These are phyloP conservation scores for Fundulus diaphanus DNA, from an alignment of 2,797 vertebrate species.

Conservation along the genomic window DNA sequence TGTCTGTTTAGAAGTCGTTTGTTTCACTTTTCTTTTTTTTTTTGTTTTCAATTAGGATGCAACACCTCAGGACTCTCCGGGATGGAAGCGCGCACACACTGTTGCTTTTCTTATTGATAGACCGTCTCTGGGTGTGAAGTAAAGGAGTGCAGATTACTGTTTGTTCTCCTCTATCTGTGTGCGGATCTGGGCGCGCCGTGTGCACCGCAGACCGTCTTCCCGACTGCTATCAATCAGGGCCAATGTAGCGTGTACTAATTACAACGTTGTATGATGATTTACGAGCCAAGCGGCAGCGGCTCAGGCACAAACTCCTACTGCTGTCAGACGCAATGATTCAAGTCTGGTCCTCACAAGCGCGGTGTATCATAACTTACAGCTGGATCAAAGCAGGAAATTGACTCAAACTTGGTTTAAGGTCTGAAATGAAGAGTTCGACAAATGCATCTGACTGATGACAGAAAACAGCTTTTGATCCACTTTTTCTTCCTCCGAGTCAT, in stretches of 20 bases:
- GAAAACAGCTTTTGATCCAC: constrained; percentile 8
- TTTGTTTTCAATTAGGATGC: constrained; percentile 56
- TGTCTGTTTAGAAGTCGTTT: constrained; percentile 44
- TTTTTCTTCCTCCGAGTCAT: constrained; percentile 14
- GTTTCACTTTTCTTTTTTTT: constrained; percentile 39
- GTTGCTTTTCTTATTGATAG: constrained; percentile 29
- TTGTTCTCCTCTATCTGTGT: constrained; percentile 5
- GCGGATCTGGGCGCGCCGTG: constrained; percentile 23
- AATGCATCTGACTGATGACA: constrained; percentile 8
- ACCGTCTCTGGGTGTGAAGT: constrained; percentile 29
- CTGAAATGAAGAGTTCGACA: neutral
- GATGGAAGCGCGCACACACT: neutral
- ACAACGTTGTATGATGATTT: constrained; percentile 63
- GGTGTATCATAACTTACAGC: neutral
- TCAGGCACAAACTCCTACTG: constrained; percentile 40
- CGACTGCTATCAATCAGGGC: constrained; percentile 65
- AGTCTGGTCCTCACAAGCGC: constrained; percentile 10
- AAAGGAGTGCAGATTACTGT: constrained; percentile 20
- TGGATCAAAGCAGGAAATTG: neutral
- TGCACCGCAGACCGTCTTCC: constrained; percentile 22
- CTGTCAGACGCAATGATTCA: constrained; percentile 10
- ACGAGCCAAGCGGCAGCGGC: constrained; percentile 52
- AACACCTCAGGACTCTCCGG: constrained; percentile 35
- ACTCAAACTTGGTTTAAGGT: neutral
- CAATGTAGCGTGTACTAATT: constrained; percentile 64